phyloP scores from a whole-genome alignment of 2,888 invertebrate genomes.

The Nephrotoma flavescens region DNA sequence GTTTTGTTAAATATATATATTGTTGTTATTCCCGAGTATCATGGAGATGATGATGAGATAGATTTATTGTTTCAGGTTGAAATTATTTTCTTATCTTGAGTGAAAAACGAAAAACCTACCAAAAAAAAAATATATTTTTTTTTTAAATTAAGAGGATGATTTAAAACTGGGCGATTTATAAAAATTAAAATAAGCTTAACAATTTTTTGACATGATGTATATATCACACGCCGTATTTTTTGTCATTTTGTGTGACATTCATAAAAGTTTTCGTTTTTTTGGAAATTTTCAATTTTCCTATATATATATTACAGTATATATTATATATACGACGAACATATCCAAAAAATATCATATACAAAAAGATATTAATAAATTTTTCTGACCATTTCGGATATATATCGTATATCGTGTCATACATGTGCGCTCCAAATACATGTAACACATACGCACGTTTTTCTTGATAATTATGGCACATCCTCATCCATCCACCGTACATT shows the following conservation, averaged over 20 bases:
- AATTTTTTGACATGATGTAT: background rate
- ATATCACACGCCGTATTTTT: background rate
- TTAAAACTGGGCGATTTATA: background rate
- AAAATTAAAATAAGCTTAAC: background rate
- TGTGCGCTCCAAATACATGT: background rate
- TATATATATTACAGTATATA: background rate
- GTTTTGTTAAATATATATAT: background rate
- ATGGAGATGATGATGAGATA: background rate
- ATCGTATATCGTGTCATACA: background rate
- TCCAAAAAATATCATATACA: background rate
- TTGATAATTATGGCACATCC: background rate
- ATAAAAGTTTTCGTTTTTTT: background rate
- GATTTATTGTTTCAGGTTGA: background rate
- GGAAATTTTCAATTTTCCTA: background rate
- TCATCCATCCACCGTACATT: background rate
- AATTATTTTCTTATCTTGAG: background rate
- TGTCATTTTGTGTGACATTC: background rate
- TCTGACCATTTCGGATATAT: background rate
- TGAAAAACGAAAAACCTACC: background rate
- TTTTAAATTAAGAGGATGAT: background rate
- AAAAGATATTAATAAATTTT: background rate
- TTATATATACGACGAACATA: background rate
- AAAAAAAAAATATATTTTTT: too few species aligned
- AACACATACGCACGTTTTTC: background rate
- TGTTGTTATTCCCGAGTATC: background rate